Base-by-base conservation (phyloP, 2,888 invertebrate genomes). In the Corythucha ciliata region DNA sequence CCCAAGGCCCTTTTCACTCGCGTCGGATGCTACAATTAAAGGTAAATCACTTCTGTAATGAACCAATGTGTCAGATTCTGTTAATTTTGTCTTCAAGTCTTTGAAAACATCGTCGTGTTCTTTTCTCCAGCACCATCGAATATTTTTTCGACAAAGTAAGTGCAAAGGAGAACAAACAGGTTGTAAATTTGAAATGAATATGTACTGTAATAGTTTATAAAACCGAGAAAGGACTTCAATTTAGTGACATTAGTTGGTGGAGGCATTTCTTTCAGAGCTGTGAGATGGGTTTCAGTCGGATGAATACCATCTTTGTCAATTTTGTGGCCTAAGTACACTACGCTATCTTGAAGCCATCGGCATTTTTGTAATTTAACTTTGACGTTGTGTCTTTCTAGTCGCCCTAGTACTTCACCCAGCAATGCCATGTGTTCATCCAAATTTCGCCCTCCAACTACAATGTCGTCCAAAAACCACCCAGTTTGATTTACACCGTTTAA, bases 121-220 rank as follows among this genome's bases (percentile, higher is more conserved):
- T 32, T 50, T 37, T 12, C 39, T 53, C 46, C 53, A 53, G n/a
- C 29, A 22, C 49, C 48, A 53, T 36, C 50, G 45, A 8, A 45
- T 22, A 4, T 29, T 26, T 34, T 52, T 46, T 25, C 37, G 44
- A n/a, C 45, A 36, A 4, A 55, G 22, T 10, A 49, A 27, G 20
- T 49, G 39, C 3, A 55, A 36, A 18, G 48, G 55, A 10, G 21
- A 21, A 32, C 44, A 44, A 2, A 32, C 16, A 7, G 18, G 24
- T 45, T 49, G 47, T 39, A 49, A 12, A 34, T 55, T 44, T 22
- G 47, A 40, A 27, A 55, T 48, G 36, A 53, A 55, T 39, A 42
- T 32, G 14, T n/a, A 10, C 24, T 33, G 29, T 53, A 53, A 45
- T 49, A 55, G 37, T 55, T 55, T 20, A 55, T 42, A n/a, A 34